Base-by-base conservation (phyloP, 2,797 vertebrate species). In the Hoplostethus mediterraneus region DNA sequence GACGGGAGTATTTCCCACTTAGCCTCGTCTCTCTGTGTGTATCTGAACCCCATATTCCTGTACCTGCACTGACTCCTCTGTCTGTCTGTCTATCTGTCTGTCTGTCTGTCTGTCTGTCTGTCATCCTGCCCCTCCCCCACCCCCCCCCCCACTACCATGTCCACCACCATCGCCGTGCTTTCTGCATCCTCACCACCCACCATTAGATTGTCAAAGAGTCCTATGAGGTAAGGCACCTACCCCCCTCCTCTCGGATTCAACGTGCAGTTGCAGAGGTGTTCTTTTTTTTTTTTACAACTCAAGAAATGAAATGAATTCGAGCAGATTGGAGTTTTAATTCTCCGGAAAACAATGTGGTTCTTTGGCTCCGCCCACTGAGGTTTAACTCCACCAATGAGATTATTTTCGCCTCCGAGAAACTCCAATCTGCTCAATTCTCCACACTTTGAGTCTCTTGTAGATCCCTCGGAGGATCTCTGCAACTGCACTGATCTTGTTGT, bases 191-290 rank as follows among this genome's bases (percentile, higher is more conserved):
- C 96, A 96, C 95, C 95, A 89, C 93, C 95, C 95, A 87, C 96
- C 97, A 98, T 98, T 98, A 99, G 98, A 98, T 97, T 97, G 96
- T 99, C 95, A 98, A 97, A 97, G 96, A 98, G 93, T 98, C 96
- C 95, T 98, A 96, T 57, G 96, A 99, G 98, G 98, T 99, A 99
- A 99, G 97, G 95, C 91, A 85, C 87, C 92, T 78, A 30, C 95
- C 95, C 94, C 92, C 90, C 92, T 94, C 92, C 90, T 66, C 12
- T 33, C 4, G 33, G 33, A 33, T 60, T 47, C 45, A 52, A 45
- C 12, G 16, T 51, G 45, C 54, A 40, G 73, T 45, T 60, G 49
- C 69, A 53, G 17, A 77, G 59, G 49, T 57, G 70, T 62, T 66
- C 10, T 62, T 72, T 78, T 72, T 31, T 14, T 90, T 90, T 81